phyloP scores from a whole-genome alignment of 2,888 invertebrate genomes.

The Pollenia angustigena region DNA sequence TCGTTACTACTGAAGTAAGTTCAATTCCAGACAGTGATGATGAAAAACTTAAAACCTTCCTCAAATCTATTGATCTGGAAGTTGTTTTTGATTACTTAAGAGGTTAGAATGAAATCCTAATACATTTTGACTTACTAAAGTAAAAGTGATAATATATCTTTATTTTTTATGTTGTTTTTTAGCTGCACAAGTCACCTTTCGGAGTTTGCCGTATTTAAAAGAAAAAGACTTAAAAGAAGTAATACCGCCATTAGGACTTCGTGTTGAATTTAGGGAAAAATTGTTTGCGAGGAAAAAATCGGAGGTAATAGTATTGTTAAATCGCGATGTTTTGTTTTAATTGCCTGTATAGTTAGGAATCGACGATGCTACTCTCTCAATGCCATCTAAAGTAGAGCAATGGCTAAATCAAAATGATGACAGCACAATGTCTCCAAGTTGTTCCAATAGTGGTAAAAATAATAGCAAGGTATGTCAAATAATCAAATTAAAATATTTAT shows the following conservation, averaged over 20 bases:
- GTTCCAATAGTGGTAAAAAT: neutral
- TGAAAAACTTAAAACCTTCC: too few species aligned
- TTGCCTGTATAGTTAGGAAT: conserved; percentile 6
- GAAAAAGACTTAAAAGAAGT: conserved; percentile 21
- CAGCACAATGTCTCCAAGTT: conserved; percentile 1
- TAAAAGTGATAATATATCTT: too few species aligned
- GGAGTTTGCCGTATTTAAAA: neutral
- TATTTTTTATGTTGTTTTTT: neutral
- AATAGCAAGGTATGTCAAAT: neutral
- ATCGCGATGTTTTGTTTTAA: neutral
- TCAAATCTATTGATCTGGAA: too few species aligned
- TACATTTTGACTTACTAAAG: too few species aligned
- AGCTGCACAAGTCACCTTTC: conserved; percentile 3
- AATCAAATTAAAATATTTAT: too few species aligned
- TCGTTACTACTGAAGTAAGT: too few species aligned
- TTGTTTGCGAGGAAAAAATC: neutral
- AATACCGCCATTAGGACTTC: conserved; percentile 11
- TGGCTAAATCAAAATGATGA: neutral
- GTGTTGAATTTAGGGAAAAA: conserved; percentile 29
- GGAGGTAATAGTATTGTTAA: neutral
- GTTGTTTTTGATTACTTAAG: too few species aligned
- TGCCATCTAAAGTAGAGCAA: conserved; percentile 1
- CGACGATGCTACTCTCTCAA: conserved; percentile 3
- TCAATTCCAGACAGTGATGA: too few species aligned
- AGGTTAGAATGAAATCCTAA: too few species aligned